These are phyloP conservation scores for Brachyopa scutellaris DNA, from an alignment of 2,888 invertebrate genomes.

Conservation along the genomic window DNA sequence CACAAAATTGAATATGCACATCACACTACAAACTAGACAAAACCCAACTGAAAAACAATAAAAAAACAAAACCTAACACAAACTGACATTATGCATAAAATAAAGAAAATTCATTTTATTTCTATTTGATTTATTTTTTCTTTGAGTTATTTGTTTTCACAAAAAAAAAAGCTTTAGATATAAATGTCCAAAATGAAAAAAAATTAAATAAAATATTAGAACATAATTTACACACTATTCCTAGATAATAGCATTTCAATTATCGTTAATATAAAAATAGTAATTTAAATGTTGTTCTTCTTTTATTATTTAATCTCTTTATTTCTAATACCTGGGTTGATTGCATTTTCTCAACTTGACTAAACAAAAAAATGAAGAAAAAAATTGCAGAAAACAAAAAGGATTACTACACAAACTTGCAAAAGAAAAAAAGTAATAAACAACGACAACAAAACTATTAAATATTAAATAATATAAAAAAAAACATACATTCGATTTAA, in stretches of 20 bases:
- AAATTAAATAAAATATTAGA: conserved; percentile 10
- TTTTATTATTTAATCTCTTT: conserved; percentile 63
- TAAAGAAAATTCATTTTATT: conserved; percentile 68
- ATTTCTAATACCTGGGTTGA: conserved; percentile 70
- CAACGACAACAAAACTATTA: conserved; percentile 36
- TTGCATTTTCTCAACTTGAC: conserved; percentile 65
- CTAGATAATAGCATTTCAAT: conserved; percentile 67
- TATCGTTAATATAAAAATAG: conserved; percentile 66
- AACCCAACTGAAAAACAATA: conserved; percentile 7
- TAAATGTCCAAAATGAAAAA: conserved; percentile 10
- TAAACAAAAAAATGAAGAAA: conserved; percentile 31
- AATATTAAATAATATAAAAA: conserved; percentile 13
- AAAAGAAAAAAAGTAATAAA: conserved; percentile 21
- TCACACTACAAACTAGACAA: conserved; percentile 2
- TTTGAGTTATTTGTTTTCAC: conserved; percentile 55
- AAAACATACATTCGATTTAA: conserved; percentile 9
- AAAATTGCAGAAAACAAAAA: conserved; percentile 41
- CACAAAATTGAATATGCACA: too few relatives aligned
- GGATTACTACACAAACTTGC: conserved; percentile 45
- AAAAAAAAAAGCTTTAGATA: conserved; percentile 55
- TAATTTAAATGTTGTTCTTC: conserved; percentile 41
- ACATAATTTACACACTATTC: conserved; percentile 65
- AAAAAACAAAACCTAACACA: conserved; percentile 34
- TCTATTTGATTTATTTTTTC: conserved; percentile 43
- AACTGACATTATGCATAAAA: too few relatives aligned